Percentiles rank a stretch among this genome's conserved stretches.
These are phyloP conservation scores for Odontophorus gujanensis DNA, from an alignment of 2,113 vertebrate species.

Conservation along the genomic window DNA sequence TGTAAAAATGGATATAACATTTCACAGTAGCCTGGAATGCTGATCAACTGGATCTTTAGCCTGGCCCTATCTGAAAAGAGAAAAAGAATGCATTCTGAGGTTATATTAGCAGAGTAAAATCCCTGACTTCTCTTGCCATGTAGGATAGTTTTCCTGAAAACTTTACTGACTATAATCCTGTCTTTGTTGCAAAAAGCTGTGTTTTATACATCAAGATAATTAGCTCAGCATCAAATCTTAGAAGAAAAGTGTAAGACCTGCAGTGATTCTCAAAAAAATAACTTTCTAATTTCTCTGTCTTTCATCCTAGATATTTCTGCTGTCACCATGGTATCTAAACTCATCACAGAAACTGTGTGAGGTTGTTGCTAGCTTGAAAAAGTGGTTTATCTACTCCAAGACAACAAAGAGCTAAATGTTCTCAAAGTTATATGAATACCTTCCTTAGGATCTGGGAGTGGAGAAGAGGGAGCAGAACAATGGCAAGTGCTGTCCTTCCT, in stretches of 20 bases:
- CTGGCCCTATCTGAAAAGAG: neutral
- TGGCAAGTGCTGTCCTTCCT: neutral
- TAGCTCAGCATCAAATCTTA: neutral
- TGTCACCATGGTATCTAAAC: slow-evolving; percentile 31
- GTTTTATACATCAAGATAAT: neutral
- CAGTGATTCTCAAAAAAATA: neutral
- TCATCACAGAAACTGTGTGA: neutral
- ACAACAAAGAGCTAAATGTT: neutral
- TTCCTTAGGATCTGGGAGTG: neutral
- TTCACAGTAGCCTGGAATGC: slow-evolving; percentile 21
- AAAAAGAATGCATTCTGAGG: neutral
- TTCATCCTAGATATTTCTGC: slow-evolving; percentile 17
- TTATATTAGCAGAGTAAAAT: neutral
- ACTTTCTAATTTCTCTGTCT: slow-evolving; percentile 33
- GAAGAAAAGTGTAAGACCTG: neutral
- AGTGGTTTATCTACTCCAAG: slow-evolving; percentile 11
- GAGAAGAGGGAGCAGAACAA: neutral
- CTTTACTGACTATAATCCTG: neutral
- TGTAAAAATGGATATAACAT: slow-evolving; percentile 19
- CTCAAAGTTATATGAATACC: neutral
- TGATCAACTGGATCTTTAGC: neutral
- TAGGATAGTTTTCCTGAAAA: neutral
- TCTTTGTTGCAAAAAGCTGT: neutral
- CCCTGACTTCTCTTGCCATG: neutral
- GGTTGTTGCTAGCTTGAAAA: neutral